These are phyloP conservation scores for Chamaetylas fuelleborni DNA, from an alignment of 2,113 vertebrate genomes.

Conservation along the genomic window DNA sequence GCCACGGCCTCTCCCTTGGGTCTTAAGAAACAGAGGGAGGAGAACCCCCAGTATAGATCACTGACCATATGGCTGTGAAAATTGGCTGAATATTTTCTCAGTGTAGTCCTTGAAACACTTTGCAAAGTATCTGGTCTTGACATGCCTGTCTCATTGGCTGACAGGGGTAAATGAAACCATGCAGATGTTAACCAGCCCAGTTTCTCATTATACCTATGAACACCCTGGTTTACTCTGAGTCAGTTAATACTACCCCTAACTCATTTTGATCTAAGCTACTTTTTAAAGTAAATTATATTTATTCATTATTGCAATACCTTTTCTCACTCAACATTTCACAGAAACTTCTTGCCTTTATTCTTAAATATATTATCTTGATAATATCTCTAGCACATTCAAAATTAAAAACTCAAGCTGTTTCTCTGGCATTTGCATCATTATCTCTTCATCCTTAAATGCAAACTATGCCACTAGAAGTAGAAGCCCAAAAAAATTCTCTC, in stretches of 20 bases:
- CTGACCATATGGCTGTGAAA: background rate
- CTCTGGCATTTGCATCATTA: background rate
- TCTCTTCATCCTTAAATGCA: background rate
- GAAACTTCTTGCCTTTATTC: background rate
- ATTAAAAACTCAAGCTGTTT: background rate
- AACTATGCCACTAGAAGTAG: background rate
- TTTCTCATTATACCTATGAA: background rate
- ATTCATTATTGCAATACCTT: background rate
- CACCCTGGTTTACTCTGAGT: background rate
- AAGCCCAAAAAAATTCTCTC: background rate
- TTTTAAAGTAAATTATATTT: background rate
- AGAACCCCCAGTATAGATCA: background rate
- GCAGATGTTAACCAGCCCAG: background rate
- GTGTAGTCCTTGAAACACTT: background rate
- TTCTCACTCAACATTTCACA: background rate
- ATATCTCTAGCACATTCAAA: background rate
- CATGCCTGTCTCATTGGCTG: background rate
- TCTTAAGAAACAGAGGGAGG: background rate
- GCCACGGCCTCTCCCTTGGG: background rate
- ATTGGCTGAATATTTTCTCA: background rate
- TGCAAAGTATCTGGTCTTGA: background rate
- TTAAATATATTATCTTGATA: background rate
- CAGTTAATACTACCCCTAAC: background rate
- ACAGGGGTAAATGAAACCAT: background rate
- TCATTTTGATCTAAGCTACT: background rate